Conservation (phyloP, 2,113 vertebrate species). For the Eubucco bourcierii region DNA sequence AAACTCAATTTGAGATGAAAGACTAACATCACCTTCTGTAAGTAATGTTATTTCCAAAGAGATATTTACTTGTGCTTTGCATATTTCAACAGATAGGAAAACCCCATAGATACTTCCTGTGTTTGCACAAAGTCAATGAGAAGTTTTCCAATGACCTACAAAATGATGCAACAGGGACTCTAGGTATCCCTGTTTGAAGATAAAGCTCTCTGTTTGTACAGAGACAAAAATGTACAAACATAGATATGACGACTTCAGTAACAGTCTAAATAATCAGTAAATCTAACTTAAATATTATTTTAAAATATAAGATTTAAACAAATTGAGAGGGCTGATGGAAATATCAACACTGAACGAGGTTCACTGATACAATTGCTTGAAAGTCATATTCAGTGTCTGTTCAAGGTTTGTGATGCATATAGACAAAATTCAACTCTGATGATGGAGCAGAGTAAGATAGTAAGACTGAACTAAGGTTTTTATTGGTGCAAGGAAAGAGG, state of each 20-base stretch:
- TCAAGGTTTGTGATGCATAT: neutral
- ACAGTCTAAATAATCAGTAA: neutral
- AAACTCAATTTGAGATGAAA: neutral
- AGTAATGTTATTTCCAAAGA: neutral
- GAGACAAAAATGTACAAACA: conserved; percentile 18
- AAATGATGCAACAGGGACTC: neutral
- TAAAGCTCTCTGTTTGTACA: conserved; percentile 28
- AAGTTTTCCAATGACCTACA: neutral
- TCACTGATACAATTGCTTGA: neutral
- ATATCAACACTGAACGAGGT: neutral
- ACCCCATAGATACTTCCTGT: neutral
- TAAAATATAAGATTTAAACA: neutral
- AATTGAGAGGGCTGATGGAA: neutral
- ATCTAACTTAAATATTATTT: conserved; percentile 24
- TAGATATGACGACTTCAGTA: neutral
- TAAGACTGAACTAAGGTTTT: neutral
- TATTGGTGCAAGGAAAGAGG: rapidly evolving
- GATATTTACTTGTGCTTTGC: neutral
- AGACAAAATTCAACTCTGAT: neutral
- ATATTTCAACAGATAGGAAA: neutral
- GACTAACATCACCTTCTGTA: neutral
- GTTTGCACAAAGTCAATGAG: neutral
- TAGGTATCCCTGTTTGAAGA: neutral
- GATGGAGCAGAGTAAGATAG: neutral
- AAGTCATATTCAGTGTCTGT: neutral